Evolutionary conservation across 1,140 invertebrate genomes (phyloP).

Genomic region (Drosophila oshimai): DNA sequence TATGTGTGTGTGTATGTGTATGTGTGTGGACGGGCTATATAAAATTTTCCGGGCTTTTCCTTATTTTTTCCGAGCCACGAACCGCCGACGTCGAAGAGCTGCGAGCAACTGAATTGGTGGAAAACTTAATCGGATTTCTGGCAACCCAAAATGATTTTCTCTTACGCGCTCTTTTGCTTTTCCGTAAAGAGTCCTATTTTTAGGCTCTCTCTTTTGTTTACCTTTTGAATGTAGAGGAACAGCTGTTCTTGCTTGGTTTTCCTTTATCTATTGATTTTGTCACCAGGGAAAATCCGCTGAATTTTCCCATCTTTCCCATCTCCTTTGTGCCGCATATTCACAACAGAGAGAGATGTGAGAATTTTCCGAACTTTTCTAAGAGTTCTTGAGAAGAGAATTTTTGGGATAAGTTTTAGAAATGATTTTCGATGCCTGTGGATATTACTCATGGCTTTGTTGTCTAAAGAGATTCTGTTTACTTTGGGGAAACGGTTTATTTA

Average conservation of each 20-base stretch:
- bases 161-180: slow-evolving; percentile 2
- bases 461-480: slow-evolving; percentile 5
- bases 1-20: slow-evolving; percentile 14
- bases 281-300: slow-evolving; percentile 42
- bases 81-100: slow-evolving; percentile 74
- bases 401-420: not conserved
- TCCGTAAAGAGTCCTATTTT: slow-evolving; percentile 39
- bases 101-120: slow-evolving; percentile 66
- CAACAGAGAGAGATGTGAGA: slow-evolving; percentile 50
- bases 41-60: slow-evolving; percentile 28
- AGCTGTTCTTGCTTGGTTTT: slow-evolving; percentile 55
- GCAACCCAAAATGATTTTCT: not conserved
- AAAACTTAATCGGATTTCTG: slow-evolving; percentile 31
- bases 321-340: slow-evolving; percentile 63
- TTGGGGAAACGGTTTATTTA: not conserved
- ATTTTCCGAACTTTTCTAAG: not conserved
- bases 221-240: slow-evolving; percentile 31
- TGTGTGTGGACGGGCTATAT: slow-evolving; percentile 30
- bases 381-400: slow-evolving; percentile 5
- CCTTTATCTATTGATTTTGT: slow-evolving; percentile 70
- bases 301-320: slow-evolving; percentile 28
- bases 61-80: slow-evolving; percentile 39
- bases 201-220: slow-evolving; percentile 45
- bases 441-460: slow-evolving; percentile 4
- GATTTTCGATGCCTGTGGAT: slow-evolving; percentile 8